phyloP scores from a whole-genome alignment of 2,797 vertebrate species.

The Mormyrops attenuatus region DNA sequence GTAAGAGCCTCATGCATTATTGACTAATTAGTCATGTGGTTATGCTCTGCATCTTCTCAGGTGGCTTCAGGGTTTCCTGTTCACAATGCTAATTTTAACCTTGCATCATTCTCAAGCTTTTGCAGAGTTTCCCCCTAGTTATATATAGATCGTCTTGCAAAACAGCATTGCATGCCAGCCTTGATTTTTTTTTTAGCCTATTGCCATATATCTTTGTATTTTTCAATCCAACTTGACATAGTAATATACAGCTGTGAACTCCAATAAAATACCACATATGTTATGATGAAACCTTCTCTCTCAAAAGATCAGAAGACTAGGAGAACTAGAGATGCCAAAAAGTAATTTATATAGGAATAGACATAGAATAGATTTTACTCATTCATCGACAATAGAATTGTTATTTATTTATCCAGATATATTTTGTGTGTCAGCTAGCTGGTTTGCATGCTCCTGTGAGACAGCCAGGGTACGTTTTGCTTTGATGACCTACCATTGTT shows the following conservation, averaged over 20 bases:
- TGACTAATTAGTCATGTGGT: background rate
- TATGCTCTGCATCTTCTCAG: background rate
- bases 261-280: background rate
- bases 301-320: background rate
- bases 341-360: background rate
- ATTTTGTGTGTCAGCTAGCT: background rate
- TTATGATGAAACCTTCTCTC: background rate
- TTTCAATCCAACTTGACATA: background rate
- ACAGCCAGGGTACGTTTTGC: background rate
- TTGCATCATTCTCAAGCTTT: background rate
- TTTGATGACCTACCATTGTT: background rate
- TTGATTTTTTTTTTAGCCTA: background rate
- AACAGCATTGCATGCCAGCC: background rate
- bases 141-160: background rate
- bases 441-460: background rate
- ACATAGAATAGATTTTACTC: background rate
- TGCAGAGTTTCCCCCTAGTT: background rate
- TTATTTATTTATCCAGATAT: background rate
- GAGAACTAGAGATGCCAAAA: background rate
- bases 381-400: background rate
- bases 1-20: slow-evolving; percentile 8
- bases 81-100: background rate
- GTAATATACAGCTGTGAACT: background rate
- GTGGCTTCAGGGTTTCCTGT: background rate
- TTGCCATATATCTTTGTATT: background rate